Percentiles rank a stretch among this genome's conserved stretches.
These are phyloP conservation scores for Nasonia longicornis DNA, from an alignment of 1,140 invertebrate species.

Conservation along the genomic window DNA sequence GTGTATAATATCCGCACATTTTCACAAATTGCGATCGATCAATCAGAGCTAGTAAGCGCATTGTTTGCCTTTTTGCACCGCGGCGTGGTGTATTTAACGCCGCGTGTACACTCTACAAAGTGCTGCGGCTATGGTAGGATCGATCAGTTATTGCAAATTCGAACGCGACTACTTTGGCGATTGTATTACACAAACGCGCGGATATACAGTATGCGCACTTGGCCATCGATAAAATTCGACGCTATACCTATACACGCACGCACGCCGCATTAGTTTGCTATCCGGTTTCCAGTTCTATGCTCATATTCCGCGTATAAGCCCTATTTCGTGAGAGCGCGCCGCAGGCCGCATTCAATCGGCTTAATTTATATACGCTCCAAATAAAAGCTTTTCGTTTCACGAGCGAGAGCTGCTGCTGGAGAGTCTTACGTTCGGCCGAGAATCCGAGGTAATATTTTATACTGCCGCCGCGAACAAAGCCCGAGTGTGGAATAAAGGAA, in stretches of 20 bases:
- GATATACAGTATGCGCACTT: no score
- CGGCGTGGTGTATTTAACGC: neutral
- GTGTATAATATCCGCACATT: slow-evolving; percentile 52
- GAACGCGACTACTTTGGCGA: no score
- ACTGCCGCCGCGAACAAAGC: neutral
- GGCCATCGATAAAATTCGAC: no score
- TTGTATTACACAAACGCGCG: no score
- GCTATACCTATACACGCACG: no score
- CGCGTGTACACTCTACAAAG: neutral
- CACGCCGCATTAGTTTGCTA: no score
- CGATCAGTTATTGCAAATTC: neutral
- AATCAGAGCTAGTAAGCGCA: slow-evolving; percentile 30
- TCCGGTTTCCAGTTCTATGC: no score
- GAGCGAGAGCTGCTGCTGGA: no score
- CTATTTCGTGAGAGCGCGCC: no score
- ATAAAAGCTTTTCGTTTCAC: neutral
- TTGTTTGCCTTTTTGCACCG: slow-evolving; percentile 2
- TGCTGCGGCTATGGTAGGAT: neutral
- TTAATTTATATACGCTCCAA: slow-evolving; percentile 13
- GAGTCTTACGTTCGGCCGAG: neutral
- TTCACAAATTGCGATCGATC: slow-evolving; percentile 43
- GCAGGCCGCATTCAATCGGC: neutral
- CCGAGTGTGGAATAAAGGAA: slow-evolving; percentile 4
- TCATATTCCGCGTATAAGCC: no score
- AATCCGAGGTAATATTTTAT: slow-evolving; percentile 25